Evolutionary conservation across 2,888 invertebrate genomes (phyloP).

Genomic region (Polymixis flavicincta): DNA sequence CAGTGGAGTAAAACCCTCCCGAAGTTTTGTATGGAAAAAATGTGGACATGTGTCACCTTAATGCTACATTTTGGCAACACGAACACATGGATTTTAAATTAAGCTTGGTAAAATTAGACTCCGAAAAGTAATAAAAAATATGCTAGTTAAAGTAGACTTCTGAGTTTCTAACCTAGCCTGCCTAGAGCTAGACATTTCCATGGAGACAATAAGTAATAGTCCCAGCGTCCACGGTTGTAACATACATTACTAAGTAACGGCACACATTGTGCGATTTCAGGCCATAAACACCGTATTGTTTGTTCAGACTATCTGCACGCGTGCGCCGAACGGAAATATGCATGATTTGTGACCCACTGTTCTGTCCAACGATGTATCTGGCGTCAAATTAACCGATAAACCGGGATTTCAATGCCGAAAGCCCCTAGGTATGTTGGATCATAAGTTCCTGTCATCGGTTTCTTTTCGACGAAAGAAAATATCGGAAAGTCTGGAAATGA

Average conservation of each 20-base stretch:
- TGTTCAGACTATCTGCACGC: constrained; percentile 58
- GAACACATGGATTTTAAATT: neutral
- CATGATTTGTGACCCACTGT: constrained; percentile 62
- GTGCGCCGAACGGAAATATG: constrained; percentile 54
- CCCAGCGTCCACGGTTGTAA: constrained; percentile 7
- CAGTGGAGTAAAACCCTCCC: too few species aligned
- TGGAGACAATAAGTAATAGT: constrained; percentile 31
- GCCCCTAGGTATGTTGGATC: neutral
- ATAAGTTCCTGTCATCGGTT: constrained; percentile 6
- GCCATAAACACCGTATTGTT: constrained; percentile 63
- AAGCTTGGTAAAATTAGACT: neutral
- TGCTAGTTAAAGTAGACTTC: neutral
- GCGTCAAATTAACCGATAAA: constrained; percentile 48
- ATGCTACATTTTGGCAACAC: neutral
- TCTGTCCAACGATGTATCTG: constrained; percentile 50
- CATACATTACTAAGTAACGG: constrained; percentile 44
- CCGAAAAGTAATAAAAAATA: neutral
- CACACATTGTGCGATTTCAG: constrained; percentile 56
- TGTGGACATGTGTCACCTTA: too few species aligned
- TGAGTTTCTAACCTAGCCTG: neutral
- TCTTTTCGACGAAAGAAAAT: constrained; percentile 11
- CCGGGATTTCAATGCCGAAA: constrained; percentile 9
- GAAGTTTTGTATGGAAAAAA: too few species aligned
- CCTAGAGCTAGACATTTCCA: constrained; percentile 7
- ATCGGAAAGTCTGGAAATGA: neutral